Percentiles rank a stretch among this genome's conserved stretches.
Evolutionary conservation across 2,113 vertebrate genomes (phyloP).

Genomic region (Hiodon tergisus): DNA sequence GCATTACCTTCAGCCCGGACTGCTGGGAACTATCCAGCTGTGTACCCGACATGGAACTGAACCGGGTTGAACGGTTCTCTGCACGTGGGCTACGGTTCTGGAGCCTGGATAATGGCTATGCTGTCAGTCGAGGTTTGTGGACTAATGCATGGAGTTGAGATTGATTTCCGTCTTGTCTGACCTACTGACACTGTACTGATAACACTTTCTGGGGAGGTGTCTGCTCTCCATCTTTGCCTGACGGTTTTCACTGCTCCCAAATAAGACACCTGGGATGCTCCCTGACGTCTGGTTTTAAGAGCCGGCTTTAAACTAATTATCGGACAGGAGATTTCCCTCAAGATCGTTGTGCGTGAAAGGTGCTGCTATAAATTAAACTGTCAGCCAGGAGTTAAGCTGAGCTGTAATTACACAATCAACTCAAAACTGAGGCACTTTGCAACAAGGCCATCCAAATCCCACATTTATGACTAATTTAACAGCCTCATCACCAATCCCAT

Average conservation of each 20-base stretch:
- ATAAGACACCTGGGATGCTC: too few species aligned
- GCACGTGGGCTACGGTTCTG: too few species aligned
- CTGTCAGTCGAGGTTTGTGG: too few species aligned
- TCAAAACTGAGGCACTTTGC: background rate
- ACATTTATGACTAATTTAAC: background rate
- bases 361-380: slow-evolving; percentile 24
- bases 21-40: too few species aligned
- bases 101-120: too few species aligned
- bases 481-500: background rate
- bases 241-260: background rate
- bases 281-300: background rate
- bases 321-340: background rate
- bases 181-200: too few species aligned
- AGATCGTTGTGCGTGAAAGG: background rate
- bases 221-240: background rate
- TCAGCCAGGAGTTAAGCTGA: slow-evolving; percentile 11
- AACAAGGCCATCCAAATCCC: background rate
- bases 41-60: too few species aligned
- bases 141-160: too few species aligned
- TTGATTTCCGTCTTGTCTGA: background rate
- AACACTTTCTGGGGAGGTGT: too few species aligned
- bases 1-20: too few species aligned
- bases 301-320: background rate
- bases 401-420: slow-evolving; percentile 19
- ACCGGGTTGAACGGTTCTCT: too few species aligned